Evolutionary conservation across 2,113 vertebrate genomes (phyloP).

Genomic region (Ophiodon elongatus): DNA sequence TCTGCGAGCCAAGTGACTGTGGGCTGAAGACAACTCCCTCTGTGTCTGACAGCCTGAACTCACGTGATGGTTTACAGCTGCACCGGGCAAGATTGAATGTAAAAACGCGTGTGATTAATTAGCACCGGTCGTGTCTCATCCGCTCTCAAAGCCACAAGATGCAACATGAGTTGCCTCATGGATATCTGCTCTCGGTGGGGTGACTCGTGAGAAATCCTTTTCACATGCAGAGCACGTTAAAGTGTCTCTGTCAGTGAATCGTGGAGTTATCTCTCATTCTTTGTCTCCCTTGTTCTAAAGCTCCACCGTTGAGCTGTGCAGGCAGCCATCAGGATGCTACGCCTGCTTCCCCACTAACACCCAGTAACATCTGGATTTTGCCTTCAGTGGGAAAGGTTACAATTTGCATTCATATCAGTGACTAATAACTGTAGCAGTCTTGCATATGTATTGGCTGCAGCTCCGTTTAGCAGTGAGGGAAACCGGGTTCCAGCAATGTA

Average conservation of each 20-base stretch:
- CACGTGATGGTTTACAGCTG: constrained; percentile 11
- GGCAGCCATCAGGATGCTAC: neutral
- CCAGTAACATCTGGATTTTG: neutral
- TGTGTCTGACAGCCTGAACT: constrained; percentile 1
- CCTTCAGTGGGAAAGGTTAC: neutral
- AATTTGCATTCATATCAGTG: neutral
- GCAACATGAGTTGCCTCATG: neutral
- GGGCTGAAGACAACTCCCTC: neutral
- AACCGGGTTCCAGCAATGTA: no score
- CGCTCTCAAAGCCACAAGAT: neutral
- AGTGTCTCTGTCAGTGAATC: neutral
- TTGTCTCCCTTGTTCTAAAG: neutral
- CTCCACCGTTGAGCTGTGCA: neutral
- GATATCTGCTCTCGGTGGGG: neutral
- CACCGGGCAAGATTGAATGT: neutral
- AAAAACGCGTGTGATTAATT: neutral
- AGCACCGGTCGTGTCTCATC: neutral
- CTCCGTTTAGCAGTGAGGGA: neutral
- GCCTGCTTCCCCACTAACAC: neutral
- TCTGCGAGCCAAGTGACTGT: constrained; percentile 52
- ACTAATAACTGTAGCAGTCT: neutral
- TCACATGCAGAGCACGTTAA: neutral
- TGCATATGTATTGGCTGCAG: neutral
- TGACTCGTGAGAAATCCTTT: neutral
- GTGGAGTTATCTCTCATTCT: neutral